Percentiles rank a stretch among this genome's conserved stretches.
Conservation (phyloP, 1,140 invertebrate species). For the Lanistes nyassanus region DNA sequence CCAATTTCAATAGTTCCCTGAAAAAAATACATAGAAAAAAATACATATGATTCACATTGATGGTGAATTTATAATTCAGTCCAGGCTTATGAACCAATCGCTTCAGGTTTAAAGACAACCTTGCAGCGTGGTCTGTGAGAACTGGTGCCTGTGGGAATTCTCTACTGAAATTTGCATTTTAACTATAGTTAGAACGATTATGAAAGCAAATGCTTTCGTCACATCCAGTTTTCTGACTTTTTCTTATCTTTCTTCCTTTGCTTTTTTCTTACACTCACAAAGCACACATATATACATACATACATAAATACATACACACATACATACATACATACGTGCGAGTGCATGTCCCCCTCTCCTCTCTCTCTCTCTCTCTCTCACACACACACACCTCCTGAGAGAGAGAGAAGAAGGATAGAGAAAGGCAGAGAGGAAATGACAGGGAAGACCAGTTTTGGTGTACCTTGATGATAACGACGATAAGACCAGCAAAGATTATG, state of each 20-base stretch:
- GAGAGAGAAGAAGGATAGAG: too few relatives aligned
- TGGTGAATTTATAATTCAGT: too few relatives aligned
- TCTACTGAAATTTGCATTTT: constrained; percentile 33
- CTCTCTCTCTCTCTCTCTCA: background rate
- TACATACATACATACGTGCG: background rate
- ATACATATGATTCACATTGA: too few relatives aligned
- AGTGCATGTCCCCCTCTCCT: background rate
- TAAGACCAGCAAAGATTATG: constrained; percentile 85
- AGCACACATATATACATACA: background rate
- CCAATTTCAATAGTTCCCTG: too few relatives aligned
- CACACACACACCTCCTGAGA: background rate
- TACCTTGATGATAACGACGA: constrained; percentile 80
- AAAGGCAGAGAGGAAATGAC: too few relatives aligned
- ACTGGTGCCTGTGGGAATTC: constrained; percentile 36
- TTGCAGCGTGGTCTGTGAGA: constrained; percentile 22
- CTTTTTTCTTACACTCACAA: background rate
- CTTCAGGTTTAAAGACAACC: constrained; percentile 27
- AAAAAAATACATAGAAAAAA: too few relatives aligned
- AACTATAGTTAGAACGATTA: constrained; percentile 36
- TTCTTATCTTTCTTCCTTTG: constrained; percentile 26
- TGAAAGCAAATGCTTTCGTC: constrained; percentile 20
- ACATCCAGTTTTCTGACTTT: constrained; percentile 38
- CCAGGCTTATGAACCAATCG: too few relatives aligned
- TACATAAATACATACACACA: background rate
- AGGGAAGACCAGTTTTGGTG: too few relatives aligned